Evolutionary conservation across 2,113 vertebrate genomes (phyloP), one percentile per base, ranked within the genome.

Genomic region (Amphiprion percula): DNA sequence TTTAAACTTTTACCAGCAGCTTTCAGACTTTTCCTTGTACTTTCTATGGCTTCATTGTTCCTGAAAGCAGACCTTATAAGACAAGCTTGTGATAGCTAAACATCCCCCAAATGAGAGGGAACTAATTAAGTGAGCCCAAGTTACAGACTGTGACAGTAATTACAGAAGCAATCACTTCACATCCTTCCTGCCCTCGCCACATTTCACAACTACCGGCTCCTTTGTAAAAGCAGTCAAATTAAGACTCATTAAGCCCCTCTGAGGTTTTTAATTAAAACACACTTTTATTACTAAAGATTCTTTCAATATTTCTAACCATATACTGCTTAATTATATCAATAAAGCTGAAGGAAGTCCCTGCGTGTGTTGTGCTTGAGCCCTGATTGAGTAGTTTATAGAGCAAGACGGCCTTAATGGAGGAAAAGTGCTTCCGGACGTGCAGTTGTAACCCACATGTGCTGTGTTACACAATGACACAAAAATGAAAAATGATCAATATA

Each of bases 191-290:
- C 68, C 64, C 37, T 76, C 56, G 70, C 92, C 90, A 80, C 91
- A 90, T 79, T 88, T 92, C 90, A 88, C 53, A 19, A 90, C 90
- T 90, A 81, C 90, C 86, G 65, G 81, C 74, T 88, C 74, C 67
- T 87, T 68, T 92, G 88, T 90, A 91, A 90, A 26, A 91, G 86
- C 84, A 87, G 85, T 91, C 91, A 88, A 90, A 91, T 92, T 91
- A 87, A 90, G 79, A 39, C 80, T 87, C 93, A 92, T 91, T 92
- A 91, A 80, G 85, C 68, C 82, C 65, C 79, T 91, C 86, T 86
- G 88, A 82, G 88, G 92, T 87, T 92, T 90, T 82, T 87, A 87
- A 92, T 92, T 93, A 87, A 87, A 85, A 83, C 68, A 53, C 70
- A 6, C 68, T 84, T 93, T 83, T 74, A 92, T 78, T 77, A 71